These are phyloP conservation scores for Butorides virescens DNA, from an alignment of 2,113 vertebrate genomes.

Conservation along the genomic window DNA sequence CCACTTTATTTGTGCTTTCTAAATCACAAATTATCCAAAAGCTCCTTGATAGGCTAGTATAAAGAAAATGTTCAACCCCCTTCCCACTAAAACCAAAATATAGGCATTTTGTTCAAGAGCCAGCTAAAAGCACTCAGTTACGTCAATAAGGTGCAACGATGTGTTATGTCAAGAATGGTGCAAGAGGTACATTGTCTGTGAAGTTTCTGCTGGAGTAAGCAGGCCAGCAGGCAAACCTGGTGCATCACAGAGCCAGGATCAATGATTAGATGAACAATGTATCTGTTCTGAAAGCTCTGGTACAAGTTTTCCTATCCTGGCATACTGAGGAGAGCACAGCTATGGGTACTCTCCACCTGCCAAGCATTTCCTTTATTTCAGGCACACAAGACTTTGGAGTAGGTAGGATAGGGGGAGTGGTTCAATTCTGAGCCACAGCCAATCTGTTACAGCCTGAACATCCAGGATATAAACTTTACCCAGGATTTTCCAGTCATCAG, in stretches of 20 bases:
- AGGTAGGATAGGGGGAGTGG: accelerated
- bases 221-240: neutral
- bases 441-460: neutral
- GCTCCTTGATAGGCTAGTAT: neutral
- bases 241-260: neutral
- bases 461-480: neutral
- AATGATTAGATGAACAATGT: neutral
- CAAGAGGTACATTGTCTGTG: neutral
- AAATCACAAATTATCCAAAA: neutral
- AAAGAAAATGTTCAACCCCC: neutral
- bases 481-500: neutral
- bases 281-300: neutral
- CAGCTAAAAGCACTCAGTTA: neutral
- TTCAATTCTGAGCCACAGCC: neutral
- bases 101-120: neutral
- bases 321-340: neutral
- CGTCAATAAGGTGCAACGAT: neutral
- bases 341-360: neutral
- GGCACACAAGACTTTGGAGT: neutral
- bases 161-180: neutral
- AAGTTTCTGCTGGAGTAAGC: neutral
- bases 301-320: neutral
- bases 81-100: neutral
- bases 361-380: neutral
- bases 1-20: neutral